Base-by-base conservation (phyloP, 2,888 invertebrate species). In the Andrena praecox region DNA sequence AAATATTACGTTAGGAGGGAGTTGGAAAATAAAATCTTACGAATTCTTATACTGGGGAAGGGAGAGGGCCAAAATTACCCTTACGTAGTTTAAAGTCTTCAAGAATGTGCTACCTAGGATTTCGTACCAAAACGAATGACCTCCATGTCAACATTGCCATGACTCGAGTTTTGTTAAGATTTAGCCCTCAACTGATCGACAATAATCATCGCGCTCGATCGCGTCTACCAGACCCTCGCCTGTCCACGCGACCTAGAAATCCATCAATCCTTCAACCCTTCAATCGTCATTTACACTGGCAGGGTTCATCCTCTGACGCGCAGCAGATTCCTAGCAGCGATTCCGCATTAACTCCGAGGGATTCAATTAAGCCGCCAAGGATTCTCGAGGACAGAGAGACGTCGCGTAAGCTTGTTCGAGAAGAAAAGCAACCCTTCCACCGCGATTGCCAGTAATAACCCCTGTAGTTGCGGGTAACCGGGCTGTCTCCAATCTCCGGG, bases 391-490 rank as follows among this genome's bases (percentile, higher is more conserved):
- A 35, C 35, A 63, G 48, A 60, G 60, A 52, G 52, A n/a, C n/a
- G 27, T 5, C 4, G 16, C 50, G 48, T 7, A 8, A 24, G 10
- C 20, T 8, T 6, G n/a, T 33, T 42, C n/a, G 52, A 52, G 54
- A 48, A 52, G 50, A 63, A 73, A 54, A n/a, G 63, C 56, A 64
- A 76, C 76, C 70, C 71, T 69, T 81, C 72, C 50, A 52, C 54
- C 27, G 42, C 16, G 82, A 69, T 82, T 72, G 52, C 16, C 68
- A 33, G 60, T 82, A 82, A 82, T 77, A 82, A 82, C 69, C 69
- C 29, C 64, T 59, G 77, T 68, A 68, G 81, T 77, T 50, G 82
- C 68, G 76, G 82, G 60, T 76, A 76, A 82, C 82, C 82, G 68
- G 31, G 12, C 54, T 33, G 67, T 67, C 70, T 75, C 75, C 48